Conservation (phyloP, 30 jellyfish, hydroid and myxozoan species). For the Cassiopea xamachana region DNA sequence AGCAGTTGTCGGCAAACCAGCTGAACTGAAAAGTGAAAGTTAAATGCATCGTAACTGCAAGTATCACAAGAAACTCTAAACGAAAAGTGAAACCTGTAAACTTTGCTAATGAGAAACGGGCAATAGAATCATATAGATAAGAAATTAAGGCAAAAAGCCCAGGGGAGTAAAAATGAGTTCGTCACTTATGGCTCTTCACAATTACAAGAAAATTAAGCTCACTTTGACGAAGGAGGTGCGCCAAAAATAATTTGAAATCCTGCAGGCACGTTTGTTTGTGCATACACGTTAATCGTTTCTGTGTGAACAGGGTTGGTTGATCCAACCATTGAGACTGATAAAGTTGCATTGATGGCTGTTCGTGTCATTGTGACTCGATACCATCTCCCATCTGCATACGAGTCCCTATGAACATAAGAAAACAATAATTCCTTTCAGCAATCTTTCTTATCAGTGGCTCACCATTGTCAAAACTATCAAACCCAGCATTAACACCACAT, state of each 20-base stretch:
- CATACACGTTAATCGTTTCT: constrained; percentile 70
- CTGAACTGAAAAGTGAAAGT: constrained; percentile 60
- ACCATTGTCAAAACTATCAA: too few relatives aligned
- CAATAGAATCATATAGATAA: not conserved
- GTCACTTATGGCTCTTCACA: too few relatives aligned
- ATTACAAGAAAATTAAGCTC: not conserved
- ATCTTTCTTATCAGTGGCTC: too few relatives aligned
- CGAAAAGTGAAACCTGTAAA: not conserved
- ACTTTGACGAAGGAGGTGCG: constrained; percentile 74
- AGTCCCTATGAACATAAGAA: constrained; percentile 46
- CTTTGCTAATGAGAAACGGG: not conserved
- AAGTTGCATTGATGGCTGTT: constrained; percentile 90
- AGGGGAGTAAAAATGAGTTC: not conserved
- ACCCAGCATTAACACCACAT: too few relatives aligned
- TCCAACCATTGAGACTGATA: constrained; percentile 75
- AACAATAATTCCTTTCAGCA: not conserved
- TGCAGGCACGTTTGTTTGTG: constrained; percentile 67
- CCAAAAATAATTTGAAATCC: constrained; percentile 90
- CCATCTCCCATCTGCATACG: constrained; percentile 94
- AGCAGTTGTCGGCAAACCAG: constrained; percentile 84
- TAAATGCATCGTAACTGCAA: not conserved
- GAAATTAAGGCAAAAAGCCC: not conserved
- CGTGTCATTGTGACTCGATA: constrained; percentile 85
- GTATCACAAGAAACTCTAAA: not conserved
- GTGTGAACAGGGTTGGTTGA: constrained; percentile 68